Percentiles rank a stretch among this genome's conserved stretches.
Evolutionary conservation across 2,797 vertebrate genomes (phyloP).

Genomic region (Pitangus sulphuratus): DNA sequence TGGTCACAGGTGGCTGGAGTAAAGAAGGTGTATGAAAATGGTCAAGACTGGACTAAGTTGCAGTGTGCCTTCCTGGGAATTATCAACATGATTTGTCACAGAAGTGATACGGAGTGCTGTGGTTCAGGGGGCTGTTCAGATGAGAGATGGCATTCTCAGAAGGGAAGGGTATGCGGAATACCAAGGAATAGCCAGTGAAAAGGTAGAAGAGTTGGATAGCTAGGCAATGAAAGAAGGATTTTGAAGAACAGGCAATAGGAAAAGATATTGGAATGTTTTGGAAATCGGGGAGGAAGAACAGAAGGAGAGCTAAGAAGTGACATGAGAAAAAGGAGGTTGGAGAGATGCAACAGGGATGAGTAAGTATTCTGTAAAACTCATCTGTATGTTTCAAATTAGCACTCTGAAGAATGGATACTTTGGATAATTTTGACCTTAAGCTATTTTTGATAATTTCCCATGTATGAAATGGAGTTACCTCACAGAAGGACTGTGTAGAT

Average conservation of each 20-base stretch:
- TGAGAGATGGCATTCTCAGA: neutral
- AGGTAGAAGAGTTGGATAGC: neutral
- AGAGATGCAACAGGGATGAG: neutral
- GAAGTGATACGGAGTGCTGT: neutral
- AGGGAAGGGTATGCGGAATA: neutral
- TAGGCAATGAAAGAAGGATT: neutral
- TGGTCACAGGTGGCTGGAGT: neutral
- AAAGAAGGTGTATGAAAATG: neutral
- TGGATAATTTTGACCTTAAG: neutral
- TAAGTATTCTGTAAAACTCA: neutral
- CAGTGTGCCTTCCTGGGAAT: neutral
- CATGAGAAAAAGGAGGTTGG: neutral
- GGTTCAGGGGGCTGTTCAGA: neutral
- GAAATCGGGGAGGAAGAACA: neutral
- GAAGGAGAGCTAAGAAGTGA: neutral
- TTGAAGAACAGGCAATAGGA: neutral
- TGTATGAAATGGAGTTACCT: conserved; percentile 12
- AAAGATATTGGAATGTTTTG: neutral
- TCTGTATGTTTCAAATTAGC: neutral
- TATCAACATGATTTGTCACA: neutral
- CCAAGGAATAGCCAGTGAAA: neutral
- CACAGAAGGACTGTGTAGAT: neutral
- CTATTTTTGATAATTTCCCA: neutral
- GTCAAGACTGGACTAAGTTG: neutral
- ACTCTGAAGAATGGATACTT: neutral